These are phyloP conservation scores for Allophyes oxyacanthae DNA, from an alignment of 2,888 invertebrate species.

Conservation along the genomic window DNA sequence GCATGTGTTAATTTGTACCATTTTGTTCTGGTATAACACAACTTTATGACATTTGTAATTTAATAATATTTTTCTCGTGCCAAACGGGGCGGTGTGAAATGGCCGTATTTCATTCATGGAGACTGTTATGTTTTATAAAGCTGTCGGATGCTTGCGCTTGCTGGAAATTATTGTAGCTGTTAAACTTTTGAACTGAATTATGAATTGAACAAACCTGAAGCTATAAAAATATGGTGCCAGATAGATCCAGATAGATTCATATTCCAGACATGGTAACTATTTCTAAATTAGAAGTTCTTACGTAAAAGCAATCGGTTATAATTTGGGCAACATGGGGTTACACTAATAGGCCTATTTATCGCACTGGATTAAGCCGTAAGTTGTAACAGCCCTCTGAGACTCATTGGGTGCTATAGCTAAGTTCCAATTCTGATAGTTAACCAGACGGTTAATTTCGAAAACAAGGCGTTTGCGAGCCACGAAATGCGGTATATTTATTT, in stretches of 20 bases:
- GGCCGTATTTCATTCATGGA: constrained; percentile 14
- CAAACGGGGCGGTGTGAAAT: constrained; percentile 13
- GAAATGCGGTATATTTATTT: constrained; percentile 50
- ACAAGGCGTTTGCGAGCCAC: constrained; percentile 19
- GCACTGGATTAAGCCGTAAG: constrained; percentile 31
- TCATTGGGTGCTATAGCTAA: constrained; percentile 10
- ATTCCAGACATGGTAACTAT: too few species aligned
- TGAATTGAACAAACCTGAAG: not conserved
- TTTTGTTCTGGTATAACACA: constrained; percentile 5
- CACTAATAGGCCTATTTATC: constrained; percentile 29
- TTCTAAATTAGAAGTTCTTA: too few species aligned
- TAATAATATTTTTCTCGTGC: constrained; percentile 13
- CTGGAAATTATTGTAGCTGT: constrained; percentile 14
- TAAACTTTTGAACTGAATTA: constrained; percentile 9
- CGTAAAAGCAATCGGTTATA: constrained; percentile 28
- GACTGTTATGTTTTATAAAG: constrained; percentile 15
- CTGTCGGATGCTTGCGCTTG: constrained; percentile 18
- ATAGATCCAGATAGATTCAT: too few species aligned
- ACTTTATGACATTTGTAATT: constrained; percentile 4
- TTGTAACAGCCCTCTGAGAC: constrained; percentile 25
- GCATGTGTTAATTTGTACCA: constrained; percentile 8
- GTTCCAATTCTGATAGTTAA: constrained; percentile 41
- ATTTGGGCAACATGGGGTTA: constrained; percentile 25
- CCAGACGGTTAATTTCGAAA: constrained; percentile 21
- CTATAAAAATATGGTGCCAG: too few species aligned